These are phyloP conservation scores for Turritopsis dohrnii DNA, from an alignment of 30 jellyfish, hydroid and myxozoan genomes.

Conservation along the genomic window DNA sequence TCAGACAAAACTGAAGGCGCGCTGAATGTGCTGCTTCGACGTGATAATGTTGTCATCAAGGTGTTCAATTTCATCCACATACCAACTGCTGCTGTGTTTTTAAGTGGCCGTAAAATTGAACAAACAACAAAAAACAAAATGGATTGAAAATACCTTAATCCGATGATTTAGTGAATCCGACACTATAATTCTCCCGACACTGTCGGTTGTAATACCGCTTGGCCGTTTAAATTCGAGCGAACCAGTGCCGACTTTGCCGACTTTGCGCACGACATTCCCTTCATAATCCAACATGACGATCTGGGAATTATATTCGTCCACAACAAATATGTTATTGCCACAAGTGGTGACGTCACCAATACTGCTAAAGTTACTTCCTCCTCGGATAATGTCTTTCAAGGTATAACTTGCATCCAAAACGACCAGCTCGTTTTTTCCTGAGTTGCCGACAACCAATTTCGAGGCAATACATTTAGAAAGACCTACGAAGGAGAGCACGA, in stretches of 20 bases:
- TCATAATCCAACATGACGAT: slow-evolving; percentile 21
- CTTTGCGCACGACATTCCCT: slow-evolving; percentile 5
- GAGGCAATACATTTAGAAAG: background rate
- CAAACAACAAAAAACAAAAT: background rate
- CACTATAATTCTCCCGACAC: slow-evolving; percentile 15
- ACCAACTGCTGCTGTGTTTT: background rate
- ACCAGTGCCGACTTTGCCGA: slow-evolving; percentile 21
- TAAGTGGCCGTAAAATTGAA: background rate
- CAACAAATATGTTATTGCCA: slow-evolving; percentile 5
- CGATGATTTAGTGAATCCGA: slow-evolving; percentile 24
- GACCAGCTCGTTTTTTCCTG: slow-evolving; percentile 10
- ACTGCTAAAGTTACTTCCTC: background rate
- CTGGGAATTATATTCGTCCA: background rate
- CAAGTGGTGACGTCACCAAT: slow-evolving; percentile 15
- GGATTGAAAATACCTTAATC: background rate
- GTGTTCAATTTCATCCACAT: background rate
- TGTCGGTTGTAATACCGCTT: slow-evolving; percentile 6
- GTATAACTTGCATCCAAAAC: background rate
- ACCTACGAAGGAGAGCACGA: background rate
- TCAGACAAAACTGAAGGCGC: background rate
- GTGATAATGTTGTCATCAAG: background rate
- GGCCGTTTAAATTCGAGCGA: slow-evolving; percentile 15
- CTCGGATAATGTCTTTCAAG: background rate
- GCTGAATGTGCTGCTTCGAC: background rate
- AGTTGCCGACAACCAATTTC: background rate